Evolutionary conservation across 2,113 vertebrate species (phyloP).

Genomic region (Choloepus hoffmanni): DNA sequence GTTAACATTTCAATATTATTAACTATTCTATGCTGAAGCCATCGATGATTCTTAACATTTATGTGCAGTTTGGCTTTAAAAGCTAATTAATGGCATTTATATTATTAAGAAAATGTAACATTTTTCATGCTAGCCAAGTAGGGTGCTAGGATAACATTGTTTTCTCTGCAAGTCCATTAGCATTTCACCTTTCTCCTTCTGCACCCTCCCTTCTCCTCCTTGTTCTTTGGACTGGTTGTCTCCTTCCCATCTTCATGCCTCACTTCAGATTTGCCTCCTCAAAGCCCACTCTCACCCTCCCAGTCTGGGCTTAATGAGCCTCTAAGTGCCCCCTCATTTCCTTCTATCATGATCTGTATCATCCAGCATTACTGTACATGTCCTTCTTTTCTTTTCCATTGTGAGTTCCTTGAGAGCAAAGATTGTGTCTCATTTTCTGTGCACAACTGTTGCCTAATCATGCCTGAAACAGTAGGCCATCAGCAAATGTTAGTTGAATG

Average conservation of each 20-base stretch:
- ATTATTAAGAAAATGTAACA: background rate
- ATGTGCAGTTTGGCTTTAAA: background rate
- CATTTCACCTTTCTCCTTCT: background rate
- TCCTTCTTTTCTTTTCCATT: background rate
- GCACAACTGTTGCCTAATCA: background rate
- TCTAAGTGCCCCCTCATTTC: background rate
- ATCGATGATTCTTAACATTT: background rate
- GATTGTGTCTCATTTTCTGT: background rate
- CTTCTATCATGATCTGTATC: background rate
- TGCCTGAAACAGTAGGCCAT: background rate
- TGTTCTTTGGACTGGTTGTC: background rate
- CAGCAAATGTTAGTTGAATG: background rate
- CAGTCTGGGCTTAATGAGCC: background rate
- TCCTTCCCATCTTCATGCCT: background rate
- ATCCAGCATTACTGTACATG: background rate
- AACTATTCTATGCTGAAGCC: background rate
- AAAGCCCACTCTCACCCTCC: background rate
- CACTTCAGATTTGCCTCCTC: background rate
- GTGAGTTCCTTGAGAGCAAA: background rate
- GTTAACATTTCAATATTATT: conserved; percentile 40
- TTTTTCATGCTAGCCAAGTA: background rate
- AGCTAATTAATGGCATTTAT: background rate
- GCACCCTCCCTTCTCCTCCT: background rate
- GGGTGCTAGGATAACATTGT: background rate
- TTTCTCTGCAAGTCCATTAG: background rate